Evolutionary conservation across 2,113 vertebrate genomes (phyloP).

Genomic region (Eubucco bourcierii): DNA sequence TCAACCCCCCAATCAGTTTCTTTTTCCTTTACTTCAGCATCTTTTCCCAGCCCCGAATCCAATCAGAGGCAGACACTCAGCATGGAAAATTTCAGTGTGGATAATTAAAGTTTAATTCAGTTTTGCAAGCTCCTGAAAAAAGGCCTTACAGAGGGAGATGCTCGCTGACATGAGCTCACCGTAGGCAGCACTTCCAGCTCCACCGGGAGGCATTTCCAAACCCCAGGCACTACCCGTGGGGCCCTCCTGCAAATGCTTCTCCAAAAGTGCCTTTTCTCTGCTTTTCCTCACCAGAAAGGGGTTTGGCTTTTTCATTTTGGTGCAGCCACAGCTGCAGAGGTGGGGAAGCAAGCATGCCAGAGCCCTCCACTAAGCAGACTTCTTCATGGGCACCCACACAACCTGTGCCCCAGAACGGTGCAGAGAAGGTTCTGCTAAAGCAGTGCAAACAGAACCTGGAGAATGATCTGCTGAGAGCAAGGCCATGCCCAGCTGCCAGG

Average conservation of each 20-base stretch:
- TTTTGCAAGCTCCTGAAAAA: neutral
- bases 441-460: neutral
- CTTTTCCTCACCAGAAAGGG: neutral
- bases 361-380: neutral
- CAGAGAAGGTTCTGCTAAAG: neutral
- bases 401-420: neutral
- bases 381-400: neutral
- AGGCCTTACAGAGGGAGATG: neutral
- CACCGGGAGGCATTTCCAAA: neutral
- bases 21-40: neutral
- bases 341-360: fast-evolving
- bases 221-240: fast-evolving
- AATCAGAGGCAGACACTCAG: neutral
- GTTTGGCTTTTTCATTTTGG: fast-evolving
- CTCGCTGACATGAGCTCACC: fast-evolving
- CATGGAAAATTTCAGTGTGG: neutral
- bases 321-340: fast-evolving
- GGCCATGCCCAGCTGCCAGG: neutral
- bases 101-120: neutral
- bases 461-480: neutral
- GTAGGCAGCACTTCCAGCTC: fast-evolving
- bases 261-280: fast-evolving
- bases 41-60: neutral
- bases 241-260: neutral
- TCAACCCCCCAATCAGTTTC: neutral